These are phyloP conservation scores for Drosophila pectinifera DNA, from an alignment of 1,140 invertebrate genomes.

Conservation along the genomic window DNA sequence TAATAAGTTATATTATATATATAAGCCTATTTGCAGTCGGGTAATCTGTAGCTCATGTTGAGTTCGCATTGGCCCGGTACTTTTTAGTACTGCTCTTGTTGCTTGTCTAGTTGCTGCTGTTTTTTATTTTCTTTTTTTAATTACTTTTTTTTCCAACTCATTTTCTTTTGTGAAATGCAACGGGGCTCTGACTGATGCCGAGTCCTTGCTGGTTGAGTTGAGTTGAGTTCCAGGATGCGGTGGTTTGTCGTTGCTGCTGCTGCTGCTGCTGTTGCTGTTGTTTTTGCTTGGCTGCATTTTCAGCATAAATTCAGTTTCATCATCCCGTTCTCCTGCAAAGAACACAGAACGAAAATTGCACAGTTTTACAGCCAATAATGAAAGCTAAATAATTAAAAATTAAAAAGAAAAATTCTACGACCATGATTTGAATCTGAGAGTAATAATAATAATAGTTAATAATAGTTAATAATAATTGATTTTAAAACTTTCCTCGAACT, in stretches of 20 bases:
- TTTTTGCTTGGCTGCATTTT: constrained; percentile 80
- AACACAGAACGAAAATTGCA: constrained; percentile 5
- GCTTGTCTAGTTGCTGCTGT: background rate
- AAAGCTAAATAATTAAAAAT: background rate
- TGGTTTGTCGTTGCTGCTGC: constrained; percentile 48
- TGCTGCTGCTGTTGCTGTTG: constrained; percentile 52
- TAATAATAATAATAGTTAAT: too few species aligned
- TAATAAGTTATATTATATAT: background rate
- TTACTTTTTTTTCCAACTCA: constrained; percentile 79
- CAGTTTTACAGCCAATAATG: too few species aligned
- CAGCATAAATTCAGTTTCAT: constrained; percentile 82
- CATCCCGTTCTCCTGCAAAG: constrained; percentile 30
- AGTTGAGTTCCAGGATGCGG: constrained; percentile 40
- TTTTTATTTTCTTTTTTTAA: constrained; percentile 56
- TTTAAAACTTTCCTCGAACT: background rate
- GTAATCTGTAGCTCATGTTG: constrained; percentile 21
- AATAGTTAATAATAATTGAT: too few species aligned
- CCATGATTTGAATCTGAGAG: too few species aligned
- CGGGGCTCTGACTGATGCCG: constrained; percentile 40
- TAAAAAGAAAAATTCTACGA: too few species aligned
- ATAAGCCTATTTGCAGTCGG: background rate
- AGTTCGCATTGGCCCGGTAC: constrained; percentile 13
- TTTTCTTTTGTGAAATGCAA: constrained; percentile 73
- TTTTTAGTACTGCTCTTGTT: background rate
- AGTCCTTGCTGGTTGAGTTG: constrained; percentile 67